Conservation (phyloP, 2,113 vertebrate genomes). For the Callionymus lyra region DNA sequence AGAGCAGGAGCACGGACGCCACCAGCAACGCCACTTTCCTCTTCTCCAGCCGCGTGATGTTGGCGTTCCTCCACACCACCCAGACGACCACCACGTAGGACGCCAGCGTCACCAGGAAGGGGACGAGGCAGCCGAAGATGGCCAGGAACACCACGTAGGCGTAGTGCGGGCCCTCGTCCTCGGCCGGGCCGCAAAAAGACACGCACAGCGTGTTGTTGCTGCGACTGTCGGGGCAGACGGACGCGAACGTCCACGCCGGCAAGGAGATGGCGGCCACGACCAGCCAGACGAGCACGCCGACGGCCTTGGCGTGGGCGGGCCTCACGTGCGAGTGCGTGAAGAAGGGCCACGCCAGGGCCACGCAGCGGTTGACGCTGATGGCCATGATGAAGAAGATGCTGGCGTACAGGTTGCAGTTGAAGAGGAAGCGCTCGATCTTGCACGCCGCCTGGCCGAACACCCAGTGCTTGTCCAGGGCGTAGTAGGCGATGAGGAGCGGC, state of each 20-base stretch:
- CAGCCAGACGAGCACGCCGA: slow-evolving; percentile 56
- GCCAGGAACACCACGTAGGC: slow-evolving; percentile 59
- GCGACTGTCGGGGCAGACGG: slow-evolving; percentile 5
- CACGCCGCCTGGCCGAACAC: slow-evolving; percentile 50
- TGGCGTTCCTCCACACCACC: slow-evolving; percentile 55
- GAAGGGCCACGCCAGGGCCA: slow-evolving; percentile 71
- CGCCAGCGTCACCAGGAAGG: slow-evolving; percentile 64
- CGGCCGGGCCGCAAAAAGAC: background rate
- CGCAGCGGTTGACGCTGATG: slow-evolving; percentile 74
- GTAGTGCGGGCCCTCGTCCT: background rate
- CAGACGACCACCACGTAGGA: slow-evolving; percentile 60
- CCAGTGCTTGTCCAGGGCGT: slow-evolving; percentile 60
- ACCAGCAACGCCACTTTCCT: slow-evolving; percentile 63
- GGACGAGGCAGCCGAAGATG: slow-evolving; percentile 62
- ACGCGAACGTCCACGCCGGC: slow-evolving; percentile 62
- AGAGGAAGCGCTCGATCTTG: slow-evolving; percentile 72
- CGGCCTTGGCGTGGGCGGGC: slow-evolving; percentile 52
- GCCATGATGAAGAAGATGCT: slow-evolving; percentile 73
- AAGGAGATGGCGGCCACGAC: slow-evolving; percentile 49
- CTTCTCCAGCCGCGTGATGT: slow-evolving; percentile 54
- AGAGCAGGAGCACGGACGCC: slow-evolving; percentile 56
- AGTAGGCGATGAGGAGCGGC: slow-evolving; percentile 65
- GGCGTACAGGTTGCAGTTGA: slow-evolving; percentile 72
- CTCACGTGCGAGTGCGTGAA: slow-evolving; percentile 43
- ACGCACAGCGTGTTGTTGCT: background rate